These are phyloP conservation scores for Sapayoa aenigma DNA, from an alignment of 2,113 vertebrate genomes.

Conservation along the genomic window DNA sequence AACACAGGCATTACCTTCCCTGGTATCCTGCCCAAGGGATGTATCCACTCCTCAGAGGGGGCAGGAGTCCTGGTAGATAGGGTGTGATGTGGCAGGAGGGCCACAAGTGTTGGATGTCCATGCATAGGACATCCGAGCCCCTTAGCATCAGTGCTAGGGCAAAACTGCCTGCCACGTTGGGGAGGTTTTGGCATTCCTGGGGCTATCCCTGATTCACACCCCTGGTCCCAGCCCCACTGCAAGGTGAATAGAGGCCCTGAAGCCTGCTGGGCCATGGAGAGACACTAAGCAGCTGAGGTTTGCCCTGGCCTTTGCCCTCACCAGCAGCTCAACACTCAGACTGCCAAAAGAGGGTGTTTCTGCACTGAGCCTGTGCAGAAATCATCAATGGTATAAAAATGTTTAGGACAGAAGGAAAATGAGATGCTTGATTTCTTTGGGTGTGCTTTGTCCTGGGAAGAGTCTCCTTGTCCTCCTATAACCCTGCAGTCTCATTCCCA, in stretches of 20 bases:
- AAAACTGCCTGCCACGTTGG: accelerated
- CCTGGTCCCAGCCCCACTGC: neutral
- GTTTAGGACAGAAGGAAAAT: neutral
- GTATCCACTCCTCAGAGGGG: neutral
- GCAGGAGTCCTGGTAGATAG: neutral
- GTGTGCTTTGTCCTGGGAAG: neutral
- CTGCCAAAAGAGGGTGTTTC: neutral
- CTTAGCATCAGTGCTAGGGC: neutral
- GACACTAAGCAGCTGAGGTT: neutral
- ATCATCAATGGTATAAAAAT: neutral
- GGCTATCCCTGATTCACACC: neutral
- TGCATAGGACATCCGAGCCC: neutral
- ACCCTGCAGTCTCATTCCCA: neutral
- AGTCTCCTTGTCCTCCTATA: neutral
- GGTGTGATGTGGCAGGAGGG: accelerated
- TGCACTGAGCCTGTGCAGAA: neutral
- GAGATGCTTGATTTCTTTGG: neutral
- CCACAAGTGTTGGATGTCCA: accelerated
- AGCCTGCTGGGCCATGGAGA: neutral
- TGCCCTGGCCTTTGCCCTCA: neutral
- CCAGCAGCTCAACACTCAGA: neutral
- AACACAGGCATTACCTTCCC: neutral
- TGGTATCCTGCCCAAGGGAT: neutral
- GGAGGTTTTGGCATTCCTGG: neutral
- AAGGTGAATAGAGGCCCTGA: neutral